Percentiles rank a stretch among this genome's conserved stretches.
Conservation (phyloP, 2,797 vertebrate species). For the Peromyscus eremicus region DNA sequence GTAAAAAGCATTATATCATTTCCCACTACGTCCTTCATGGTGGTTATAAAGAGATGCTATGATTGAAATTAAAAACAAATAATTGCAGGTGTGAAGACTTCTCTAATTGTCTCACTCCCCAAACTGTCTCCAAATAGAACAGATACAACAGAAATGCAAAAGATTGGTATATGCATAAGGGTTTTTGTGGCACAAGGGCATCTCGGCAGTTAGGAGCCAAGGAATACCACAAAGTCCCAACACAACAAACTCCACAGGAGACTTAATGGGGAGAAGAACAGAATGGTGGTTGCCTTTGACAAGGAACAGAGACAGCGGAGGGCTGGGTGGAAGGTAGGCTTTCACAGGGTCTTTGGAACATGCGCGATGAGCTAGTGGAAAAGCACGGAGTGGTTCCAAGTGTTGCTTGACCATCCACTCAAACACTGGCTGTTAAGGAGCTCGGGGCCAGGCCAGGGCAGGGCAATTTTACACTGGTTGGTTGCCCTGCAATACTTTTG, state of each 20-base stretch:
- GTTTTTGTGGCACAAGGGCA: background rate
- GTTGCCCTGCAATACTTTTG: background rate
- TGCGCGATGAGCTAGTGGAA: background rate
- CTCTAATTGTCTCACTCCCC: background rate
- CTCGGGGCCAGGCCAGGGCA: background rate
- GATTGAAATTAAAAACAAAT: conserved; percentile 9
- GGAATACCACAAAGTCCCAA: background rate
- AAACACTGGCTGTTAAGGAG: background rate
- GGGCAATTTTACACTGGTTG: background rate
- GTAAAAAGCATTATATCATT: background rate
- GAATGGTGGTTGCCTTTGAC: background rate
- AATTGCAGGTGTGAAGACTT: background rate
- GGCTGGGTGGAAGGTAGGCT: background rate
- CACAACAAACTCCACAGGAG: background rate
- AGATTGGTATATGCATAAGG: background rate
- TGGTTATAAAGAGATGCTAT: background rate
- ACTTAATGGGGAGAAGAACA: background rate
- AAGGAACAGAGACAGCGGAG: background rate
- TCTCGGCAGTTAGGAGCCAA: background rate
- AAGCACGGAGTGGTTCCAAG: background rate
- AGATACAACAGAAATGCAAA: background rate
- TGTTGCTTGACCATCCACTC: background rate
- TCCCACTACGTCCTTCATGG: background rate
- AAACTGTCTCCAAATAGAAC: conserved; percentile 20
- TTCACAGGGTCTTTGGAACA: background rate